phyloP scores from a whole-genome alignment of 2,113 vertebrate species.

The Seriola aureovittata region DNA sequence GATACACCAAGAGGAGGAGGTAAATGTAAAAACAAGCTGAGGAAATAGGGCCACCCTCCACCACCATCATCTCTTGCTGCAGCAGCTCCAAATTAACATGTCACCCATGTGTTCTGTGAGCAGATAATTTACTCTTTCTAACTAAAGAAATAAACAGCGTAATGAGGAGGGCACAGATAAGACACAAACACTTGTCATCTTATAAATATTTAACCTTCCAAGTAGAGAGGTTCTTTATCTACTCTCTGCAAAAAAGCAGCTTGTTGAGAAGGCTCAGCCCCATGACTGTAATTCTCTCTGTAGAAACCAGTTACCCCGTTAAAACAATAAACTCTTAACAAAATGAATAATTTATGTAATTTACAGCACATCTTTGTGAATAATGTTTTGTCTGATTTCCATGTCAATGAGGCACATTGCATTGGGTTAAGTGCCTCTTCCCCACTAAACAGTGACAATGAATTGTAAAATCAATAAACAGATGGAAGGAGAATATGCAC shows the following conservation, averaged over 20 bases:
- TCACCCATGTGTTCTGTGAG: constrained; percentile 56
- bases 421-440: constrained; percentile 68
- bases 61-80: constrained; percentile 37
- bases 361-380: constrained; percentile 79
- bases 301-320: constrained; percentile 27
- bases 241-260: constrained; percentile 26
- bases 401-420: constrained; percentile 69
- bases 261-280: constrained; percentile 40
- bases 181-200: constrained; percentile 76
- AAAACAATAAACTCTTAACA: constrained; percentile 65
- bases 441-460: constrained; percentile 63
- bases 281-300: constrained; percentile 51
- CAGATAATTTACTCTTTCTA: constrained; percentile 67
- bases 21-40: constrained; percentile 48
- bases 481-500: constrained; percentile 40
- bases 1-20: constrained; percentile 46
- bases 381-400: constrained; percentile 82
- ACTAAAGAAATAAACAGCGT: constrained; percentile 72
- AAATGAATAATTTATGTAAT: constrained; percentile 82
- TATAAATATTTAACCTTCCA: constrained; percentile 79
- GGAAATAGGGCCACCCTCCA: constrained; percentile 44
- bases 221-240: constrained; percentile 59
- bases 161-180: constrained; percentile 68
- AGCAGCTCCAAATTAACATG: constrained; percentile 67
- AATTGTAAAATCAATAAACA: constrained; percentile 65